Evolutionary conservation across 2,113 vertebrate species (phyloP), one percentile per base, ranked within the genome.

Genomic region (Spea bombifrons): DNA sequence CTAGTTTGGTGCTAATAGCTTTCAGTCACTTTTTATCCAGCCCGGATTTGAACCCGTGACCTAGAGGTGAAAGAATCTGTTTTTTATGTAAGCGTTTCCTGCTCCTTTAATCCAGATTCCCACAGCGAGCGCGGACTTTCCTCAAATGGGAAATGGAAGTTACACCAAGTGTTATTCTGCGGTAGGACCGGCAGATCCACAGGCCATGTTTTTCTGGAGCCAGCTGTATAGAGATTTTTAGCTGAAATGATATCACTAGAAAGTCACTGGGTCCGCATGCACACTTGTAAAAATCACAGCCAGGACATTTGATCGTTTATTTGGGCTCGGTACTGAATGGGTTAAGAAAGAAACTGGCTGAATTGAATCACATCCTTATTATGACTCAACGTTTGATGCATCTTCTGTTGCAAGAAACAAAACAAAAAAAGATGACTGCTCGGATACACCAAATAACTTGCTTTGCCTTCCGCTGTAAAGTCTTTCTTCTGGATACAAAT

Each of bases 61-160:
- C 78, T 74, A 16, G 66, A 80, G 78, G 78, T 80, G 78, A 80
- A 74, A 74, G 71, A 80, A 80, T 80, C 78, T 80, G 78, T 80
- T 80, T 80, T 80, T 71, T 48, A 74, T 74, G 78, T 74, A 59
- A 16, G 59, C 57, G 66, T 63, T 80, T 80, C 78, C 78, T 80
- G 71, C 78, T 74, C 71, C 78, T 80, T 74, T 74, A 80, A 74
- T 74, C 71, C 77, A 73, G 50, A 73, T 67, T 80, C 70, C 71
- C 78, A 73, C 71, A 74, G 71, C 67, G 78, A 74, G 78, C 63
- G 49, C n/a, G 71, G 71, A 67, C 78, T 68, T 74, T 61, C 43
- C 15, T 57, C 12, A 59, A 68, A 77, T 70, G 75, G 75, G 66
- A 77, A 77, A 47, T 77, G 75, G 75, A 61, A 63, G 66, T 61